phyloP scores from a whole-genome alignment of 2,888 invertebrate species.

The Aplocera efformata region DNA sequence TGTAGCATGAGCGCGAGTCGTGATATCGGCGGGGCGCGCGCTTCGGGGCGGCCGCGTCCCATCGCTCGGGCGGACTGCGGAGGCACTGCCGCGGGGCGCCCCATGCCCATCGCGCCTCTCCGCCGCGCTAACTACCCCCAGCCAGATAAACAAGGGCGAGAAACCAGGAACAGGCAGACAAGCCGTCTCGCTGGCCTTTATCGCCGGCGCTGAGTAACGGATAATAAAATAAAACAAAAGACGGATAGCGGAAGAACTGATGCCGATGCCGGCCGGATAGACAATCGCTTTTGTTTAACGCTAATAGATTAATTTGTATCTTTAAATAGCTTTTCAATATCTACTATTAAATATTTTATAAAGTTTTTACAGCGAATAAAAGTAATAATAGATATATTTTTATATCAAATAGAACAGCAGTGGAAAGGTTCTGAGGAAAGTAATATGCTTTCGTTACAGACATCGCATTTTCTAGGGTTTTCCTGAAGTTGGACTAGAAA shows the following conservation, averaged over 20 bases:
- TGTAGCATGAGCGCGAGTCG: constrained; percentile 47
- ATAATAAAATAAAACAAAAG: constrained; percentile 74
- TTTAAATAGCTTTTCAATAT: constrained; percentile 17
- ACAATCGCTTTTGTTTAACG: constrained; percentile 31
- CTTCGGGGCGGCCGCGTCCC: constrained; percentile 68
- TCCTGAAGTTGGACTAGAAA: too few relatives aligned
- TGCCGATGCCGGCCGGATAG: constrained; percentile 30
- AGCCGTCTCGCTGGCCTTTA: constrained; percentile 75
- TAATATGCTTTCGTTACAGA: too few relatives aligned
- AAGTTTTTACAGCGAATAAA: background rate
- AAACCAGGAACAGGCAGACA: constrained; percentile 75
- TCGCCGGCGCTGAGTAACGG: constrained; percentile 59
- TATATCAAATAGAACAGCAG: background rate
- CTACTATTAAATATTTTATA: constrained; percentile 1
- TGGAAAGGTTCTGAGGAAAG: background rate
- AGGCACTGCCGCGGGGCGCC: constrained; percentile 68
- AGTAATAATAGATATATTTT: background rate
- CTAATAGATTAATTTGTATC: constrained; percentile 35
- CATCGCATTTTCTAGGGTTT: too few relatives aligned
- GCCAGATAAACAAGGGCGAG: constrained; percentile 76
- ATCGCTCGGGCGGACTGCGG: constrained; percentile 58
- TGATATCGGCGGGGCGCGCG: constrained; percentile 41
- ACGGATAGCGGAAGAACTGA: constrained; percentile 54
- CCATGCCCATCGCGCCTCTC: constrained; percentile 33
- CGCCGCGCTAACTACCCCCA: constrained; percentile 62